Evolutionary conservation across 64 coral and sea anemone species (phyloP).

Genomic region (Actinia equina): DNA sequence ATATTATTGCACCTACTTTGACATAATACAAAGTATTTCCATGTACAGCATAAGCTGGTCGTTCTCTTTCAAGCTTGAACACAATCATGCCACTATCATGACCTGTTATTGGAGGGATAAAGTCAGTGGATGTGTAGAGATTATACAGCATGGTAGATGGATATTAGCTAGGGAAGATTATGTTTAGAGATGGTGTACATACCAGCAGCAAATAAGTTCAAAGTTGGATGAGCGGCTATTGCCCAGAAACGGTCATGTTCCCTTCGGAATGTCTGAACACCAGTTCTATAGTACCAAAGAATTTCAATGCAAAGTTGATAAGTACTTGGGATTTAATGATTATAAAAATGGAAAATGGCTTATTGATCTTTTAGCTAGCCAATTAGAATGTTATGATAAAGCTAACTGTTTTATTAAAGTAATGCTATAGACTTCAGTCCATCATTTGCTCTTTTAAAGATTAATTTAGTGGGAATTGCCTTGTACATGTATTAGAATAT

Average conservation of each 20-base stretch:
- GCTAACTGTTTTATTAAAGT: no score
- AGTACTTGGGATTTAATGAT: background rate
- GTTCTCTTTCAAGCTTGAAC: conserved; percentile 92
- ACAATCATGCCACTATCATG: conserved; percentile 99
- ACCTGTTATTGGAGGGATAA: conserved; percentile 32
- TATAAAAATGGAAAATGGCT: no score
- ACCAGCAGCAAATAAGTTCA: conserved; percentile 99
- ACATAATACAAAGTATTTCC: conserved; percentile 94
- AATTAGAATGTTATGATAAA: no score
- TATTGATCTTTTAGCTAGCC: no score
- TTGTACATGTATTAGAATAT: no score
- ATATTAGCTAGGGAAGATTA: background rate
- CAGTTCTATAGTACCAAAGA: conserved; percentile 43
- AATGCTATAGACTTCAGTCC: no score
- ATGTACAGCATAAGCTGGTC: conserved; percentile 97
- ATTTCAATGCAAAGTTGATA: background rate
- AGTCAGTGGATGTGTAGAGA: no score
- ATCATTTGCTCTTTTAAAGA: no score
- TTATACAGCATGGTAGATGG: no score
- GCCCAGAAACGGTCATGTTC: conserved; percentile 98
- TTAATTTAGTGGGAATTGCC: no score
- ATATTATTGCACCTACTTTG: conserved; percentile 34
- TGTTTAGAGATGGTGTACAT: background rate
- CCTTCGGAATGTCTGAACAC: conserved; percentile 96
- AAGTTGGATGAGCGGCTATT: conserved; percentile 86